Percentiles rank a stretch among this genome's conserved stretches.
phyloP scores from a whole-genome alignment of 2,797 vertebrate genomes.

The Centropyge bicolor region DNA sequence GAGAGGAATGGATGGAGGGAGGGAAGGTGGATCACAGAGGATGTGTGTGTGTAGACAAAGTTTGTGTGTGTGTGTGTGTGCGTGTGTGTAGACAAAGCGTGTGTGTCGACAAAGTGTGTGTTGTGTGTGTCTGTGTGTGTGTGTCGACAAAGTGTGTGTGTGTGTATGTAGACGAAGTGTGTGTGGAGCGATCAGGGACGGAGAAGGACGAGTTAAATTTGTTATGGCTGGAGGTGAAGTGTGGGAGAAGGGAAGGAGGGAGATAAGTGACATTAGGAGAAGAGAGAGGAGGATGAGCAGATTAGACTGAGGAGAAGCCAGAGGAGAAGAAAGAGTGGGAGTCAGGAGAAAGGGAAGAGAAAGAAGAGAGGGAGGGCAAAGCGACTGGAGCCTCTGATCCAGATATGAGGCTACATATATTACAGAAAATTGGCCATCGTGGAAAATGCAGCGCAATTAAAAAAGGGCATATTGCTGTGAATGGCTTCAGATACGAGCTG shows the following conservation, averaged over 20 bases:
- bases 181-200: slow-evolving; percentile 21
- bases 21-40: background rate
- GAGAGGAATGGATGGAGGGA: background rate
- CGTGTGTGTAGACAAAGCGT: slow-evolving; percentile 12
- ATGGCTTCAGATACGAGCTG: background rate
- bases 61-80: background rate
- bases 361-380: slow-evolving; percentile 1
- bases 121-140: no score
- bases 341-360: slow-evolving; percentile 12
- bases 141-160: slow-evolving; percentile 18
- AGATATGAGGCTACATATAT: slow-evolving; percentile 29
- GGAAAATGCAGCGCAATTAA: slow-evolving; percentile 54
- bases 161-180: slow-evolving; percentile 13
- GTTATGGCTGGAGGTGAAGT: slow-evolving; percentile 2
- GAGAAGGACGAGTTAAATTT: slow-evolving; percentile 39
- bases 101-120: slow-evolving; percentile 9
- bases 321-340: slow-evolving; percentile 15
- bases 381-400: slow-evolving; percentile 8
- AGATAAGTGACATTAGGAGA: slow-evolving; percentile 8
- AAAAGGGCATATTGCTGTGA: slow-evolving; percentile 28
- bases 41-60: slow-evolving; percentile 9
- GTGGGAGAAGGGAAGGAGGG: background rate
- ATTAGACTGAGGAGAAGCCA: slow-evolving; percentile 12
- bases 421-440: slow-evolving; percentile 49
- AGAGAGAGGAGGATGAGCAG: slow-evolving; percentile 21